These are phyloP conservation scores for Molorchus minor DNA, from an alignment of 2,888 invertebrate genomes.

Conservation along the genomic window DNA sequence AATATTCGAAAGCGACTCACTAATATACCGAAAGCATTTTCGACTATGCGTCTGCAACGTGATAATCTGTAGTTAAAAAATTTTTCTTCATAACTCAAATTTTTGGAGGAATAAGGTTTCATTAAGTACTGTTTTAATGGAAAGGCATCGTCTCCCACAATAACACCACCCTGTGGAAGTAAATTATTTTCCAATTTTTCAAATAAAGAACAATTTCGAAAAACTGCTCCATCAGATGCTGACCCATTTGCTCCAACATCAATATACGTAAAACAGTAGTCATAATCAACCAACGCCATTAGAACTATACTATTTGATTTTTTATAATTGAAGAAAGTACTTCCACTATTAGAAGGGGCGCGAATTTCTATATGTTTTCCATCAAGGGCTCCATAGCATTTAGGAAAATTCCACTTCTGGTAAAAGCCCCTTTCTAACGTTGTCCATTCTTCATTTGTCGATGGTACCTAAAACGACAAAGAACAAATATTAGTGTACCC, in stretches of 20 bases:
- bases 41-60: constrained; percentile 39
- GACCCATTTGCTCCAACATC: constrained; percentile 39
- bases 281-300: constrained; percentile 39
- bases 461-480: constrained; percentile 22
- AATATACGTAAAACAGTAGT: constrained; percentile 39
- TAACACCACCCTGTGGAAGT: constrained; percentile 30
- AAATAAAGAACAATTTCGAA: constrained; percentile 28
- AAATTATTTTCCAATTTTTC: constrained; percentile 20
- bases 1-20: constrained; percentile 41
- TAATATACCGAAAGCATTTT: too few relatives aligned
- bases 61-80: constrained; percentile 42
- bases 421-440: constrained; percentile 8
- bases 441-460: constrained; percentile 16
- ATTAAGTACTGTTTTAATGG: constrained; percentile 35
- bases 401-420: constrained; percentile 44
- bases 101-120: constrained; percentile 33
- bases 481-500: too few relatives aligned
- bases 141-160: constrained; percentile 48
- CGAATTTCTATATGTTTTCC: constrained; percentile 50
- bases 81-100: constrained; percentile 23
- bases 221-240: constrained; percentile 39
- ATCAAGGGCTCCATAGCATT: constrained; percentile 51
- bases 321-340: constrained; percentile 44
- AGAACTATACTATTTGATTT: constrained; percentile 39
- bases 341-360: constrained; percentile 39